Percentiles rank a stretch among this genome's conserved stretches.
Evolutionary conservation across 2,888 invertebrate genomes (phyloP).

Genomic region (Rhogogaster chlorosoma): DNA sequence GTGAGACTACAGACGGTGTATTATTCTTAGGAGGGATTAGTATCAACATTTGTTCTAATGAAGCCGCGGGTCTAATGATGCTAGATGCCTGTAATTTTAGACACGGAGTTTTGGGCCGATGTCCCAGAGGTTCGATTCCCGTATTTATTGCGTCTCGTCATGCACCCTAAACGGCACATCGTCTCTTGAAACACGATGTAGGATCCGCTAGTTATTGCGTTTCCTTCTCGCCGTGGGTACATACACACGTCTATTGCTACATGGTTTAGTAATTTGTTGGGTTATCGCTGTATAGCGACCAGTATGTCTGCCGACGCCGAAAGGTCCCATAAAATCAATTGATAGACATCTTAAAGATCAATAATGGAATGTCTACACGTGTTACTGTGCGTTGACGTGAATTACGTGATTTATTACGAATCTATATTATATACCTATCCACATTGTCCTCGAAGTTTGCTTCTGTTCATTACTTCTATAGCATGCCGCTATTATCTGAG

Average conservation of each 20-base stretch:
- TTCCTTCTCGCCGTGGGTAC: neutral
- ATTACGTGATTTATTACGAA: neutral
- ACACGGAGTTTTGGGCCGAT: conserved; percentile 49
- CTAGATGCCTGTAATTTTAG: conserved; percentile 59
- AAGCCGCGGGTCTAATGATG: conserved; percentile 57
- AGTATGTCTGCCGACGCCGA: neutral
- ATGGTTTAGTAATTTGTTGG: conserved; percentile 18
- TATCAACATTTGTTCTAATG: conserved; percentile 59
- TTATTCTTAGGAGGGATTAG: conserved; percentile 55
- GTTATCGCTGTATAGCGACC: neutral
- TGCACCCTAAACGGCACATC: conserved; percentile 53
- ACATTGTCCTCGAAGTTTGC: neutral
- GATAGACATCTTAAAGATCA: neutral
- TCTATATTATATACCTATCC: neutral
- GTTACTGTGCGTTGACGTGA: neutral
- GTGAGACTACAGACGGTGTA: conserved; percentile 55
- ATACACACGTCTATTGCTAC: neutral
- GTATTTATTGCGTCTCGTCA: conserved; percentile 57
- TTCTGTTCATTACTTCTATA: neutral
- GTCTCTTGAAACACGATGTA: conserved; percentile 12
- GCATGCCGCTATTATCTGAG: neutral
- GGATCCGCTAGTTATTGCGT: conserved; percentile 13
- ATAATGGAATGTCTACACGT: conserved; percentile 1
- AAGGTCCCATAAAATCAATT: neutral
- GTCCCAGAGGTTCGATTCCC: conserved; percentile 54